Base-by-base conservation (phyloP, 2,888 invertebrate species). In the Hydriomena furcata region DNA sequence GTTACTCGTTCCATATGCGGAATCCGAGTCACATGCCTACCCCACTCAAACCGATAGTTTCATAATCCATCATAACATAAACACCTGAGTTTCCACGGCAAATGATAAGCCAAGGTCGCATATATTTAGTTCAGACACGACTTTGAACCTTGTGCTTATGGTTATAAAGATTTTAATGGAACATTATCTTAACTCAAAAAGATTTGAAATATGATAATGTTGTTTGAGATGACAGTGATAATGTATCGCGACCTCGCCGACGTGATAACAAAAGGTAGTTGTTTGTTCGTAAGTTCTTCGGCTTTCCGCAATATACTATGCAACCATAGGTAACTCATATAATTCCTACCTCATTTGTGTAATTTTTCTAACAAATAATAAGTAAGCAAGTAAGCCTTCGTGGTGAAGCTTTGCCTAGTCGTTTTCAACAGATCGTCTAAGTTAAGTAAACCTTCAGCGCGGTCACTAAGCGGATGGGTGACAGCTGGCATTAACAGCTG, bases 201-300 rank as follows among this genome's bases (percentile, higher is more conserved):
- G 65, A 63, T 66, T 62, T 46, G 55, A 49, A 58, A 52, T 49
- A 70, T 79, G 82, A 79, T 79, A 73, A 65, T 55, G 59, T 60
- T 63, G 65, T 71, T 73, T 69, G 57, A 73, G 75, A 78, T 78
- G 74, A 73, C 71, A 73, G 55, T 66, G 79, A 82, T 81, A 80
- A 73, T 61, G 49, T 62, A 72, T 68, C 58, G 32, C 66, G 70
- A 47, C 82, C 82, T 84, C 82, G 74, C 24, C 41, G 36, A 48
- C 25, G 46, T 43, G 61, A 61, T 63, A 58, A 60, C 49, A 54
- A 41, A 45, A 61, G 53, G 52, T 52, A 52, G 42, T 32, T 55
- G 44, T 49, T 35, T 55, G 46, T 51, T 54, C 50, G 45, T 49
- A n/a, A 24, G 40, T 27, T 47, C 32, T 48, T 56, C 34, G 41